A percentile compares a stretch with the other conserved stretches of the same genome.
Conservation (phyloP, 2,797 vertebrate genomes). For the Orientallactaga sibirica region DNA sequence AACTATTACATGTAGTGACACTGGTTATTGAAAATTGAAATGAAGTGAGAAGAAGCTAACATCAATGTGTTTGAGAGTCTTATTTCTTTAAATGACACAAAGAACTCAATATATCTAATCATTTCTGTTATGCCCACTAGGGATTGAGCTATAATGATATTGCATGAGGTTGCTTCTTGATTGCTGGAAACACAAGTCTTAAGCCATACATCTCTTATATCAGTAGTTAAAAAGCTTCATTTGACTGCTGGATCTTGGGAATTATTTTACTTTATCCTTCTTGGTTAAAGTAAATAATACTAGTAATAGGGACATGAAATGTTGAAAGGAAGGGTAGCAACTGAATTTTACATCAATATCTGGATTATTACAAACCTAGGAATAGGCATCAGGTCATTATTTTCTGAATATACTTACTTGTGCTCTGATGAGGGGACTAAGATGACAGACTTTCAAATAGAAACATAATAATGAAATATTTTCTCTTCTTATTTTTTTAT, state of each 20-base stretch:
- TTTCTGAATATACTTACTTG: conserved; percentile 9
- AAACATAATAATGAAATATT: not conserved
- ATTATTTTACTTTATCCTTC: conserved; percentile 74
- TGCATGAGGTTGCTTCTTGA: conserved; percentile 83
- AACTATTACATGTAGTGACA: conserved; percentile 86
- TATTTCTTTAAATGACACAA: conserved; percentile 86
- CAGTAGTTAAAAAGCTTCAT: conserved; percentile 84
- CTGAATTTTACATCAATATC: conserved; percentile 49
- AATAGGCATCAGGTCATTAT: not conserved
- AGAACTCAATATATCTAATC: conserved; percentile 88
- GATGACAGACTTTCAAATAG: conserved; percentile 11
- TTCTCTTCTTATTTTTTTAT: conserved; percentile 27
- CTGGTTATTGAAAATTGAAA: conserved; percentile 89
- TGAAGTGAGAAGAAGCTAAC: conserved; percentile 87
- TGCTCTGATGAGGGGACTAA: conserved; percentile 30
- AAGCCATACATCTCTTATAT: conserved; percentile 85
- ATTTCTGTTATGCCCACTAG: conserved; percentile 86
- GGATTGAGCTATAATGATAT: conserved; percentile 79
- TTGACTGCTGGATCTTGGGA: conserved; percentile 68
- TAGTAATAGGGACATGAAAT: conserved; percentile 79
- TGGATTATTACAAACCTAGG: conserved; percentile 59
- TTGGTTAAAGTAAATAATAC: conserved; percentile 71
- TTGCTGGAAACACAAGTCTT: conserved; percentile 85
- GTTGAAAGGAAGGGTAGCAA: conserved; percentile 74
- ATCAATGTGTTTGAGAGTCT: conserved; percentile 84